Base-by-base conservation (phyloP, 2,888 invertebrate genomes). In the Amiota mariae region DNA sequence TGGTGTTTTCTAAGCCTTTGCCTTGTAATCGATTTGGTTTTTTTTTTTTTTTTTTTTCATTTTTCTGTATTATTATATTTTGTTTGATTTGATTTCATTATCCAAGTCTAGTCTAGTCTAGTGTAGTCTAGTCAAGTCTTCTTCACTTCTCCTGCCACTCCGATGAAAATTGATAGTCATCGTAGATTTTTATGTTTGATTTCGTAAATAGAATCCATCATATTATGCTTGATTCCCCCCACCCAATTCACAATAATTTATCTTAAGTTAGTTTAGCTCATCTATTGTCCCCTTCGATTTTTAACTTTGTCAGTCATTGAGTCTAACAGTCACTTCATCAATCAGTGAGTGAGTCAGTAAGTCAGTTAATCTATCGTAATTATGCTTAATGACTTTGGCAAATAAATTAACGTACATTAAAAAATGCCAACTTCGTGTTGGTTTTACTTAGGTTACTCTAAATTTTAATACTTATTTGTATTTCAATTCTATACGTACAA, bases 381-480 rank as follows among this genome's bases (percentile, higher is more conserved):
- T 72, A 72, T 71, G 72, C 80, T 78, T 77, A 80, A 82, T 74
- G 79, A 75, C 78, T 81, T 78, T 72, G 79, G 75, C 75, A 82
- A 82, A 82, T 81, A 79, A 78, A 79, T 82, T 78, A 79, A 78
- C 71, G 78, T 75, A n/a, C 66, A 67, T 67, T 68, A 24, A 68
- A 68, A 24, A 68, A 68, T 49, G 36, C 54, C 54, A 68, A 20
- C 67, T 36, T 68, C 36, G 8, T 36, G 36, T 24, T 68, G 24
- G 13, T 48, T 18, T 47, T n/a, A n/a, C n/a, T n/a, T 66, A 11
- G 47, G 18, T 49, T 12, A 46, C 36, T 9, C 49, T 66, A 15
- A 15, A 66, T 49, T 48, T 48, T 12, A 47, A n/a, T n/a, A n/a
- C n/a, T n/a, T n/a, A n/a, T n/a, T n/a, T n/a, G 47, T 36, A 36